Base-by-base conservation (phyloP, 2,888 invertebrate species). In the Ophion ventricosus region DNA sequence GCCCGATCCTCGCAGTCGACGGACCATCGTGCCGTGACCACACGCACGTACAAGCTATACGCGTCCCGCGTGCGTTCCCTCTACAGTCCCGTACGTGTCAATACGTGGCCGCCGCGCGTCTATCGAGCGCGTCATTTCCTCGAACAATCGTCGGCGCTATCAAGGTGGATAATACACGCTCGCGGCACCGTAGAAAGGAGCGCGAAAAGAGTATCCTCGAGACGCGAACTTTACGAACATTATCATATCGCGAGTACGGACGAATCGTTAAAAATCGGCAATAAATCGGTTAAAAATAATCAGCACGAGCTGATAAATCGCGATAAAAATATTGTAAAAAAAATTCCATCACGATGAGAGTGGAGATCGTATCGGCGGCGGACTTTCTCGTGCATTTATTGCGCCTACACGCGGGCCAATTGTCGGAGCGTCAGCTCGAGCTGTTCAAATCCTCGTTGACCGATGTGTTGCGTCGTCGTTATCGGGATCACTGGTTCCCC, bases 401-500 rank as follows among this genome's bases (percentile, higher is more conserved):
- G 84, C 92, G 94, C 72, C 90, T 94, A 73, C 93, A 93, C 85
- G 89, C 92, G 23, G 92, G 92, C 63, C 92, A 93, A 85, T 86
- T 93, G 84, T 90, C 91, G 56, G 93, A 93, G 82, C 89, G 95
- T 43, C 94, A 94, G 88, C 88, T 94, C 78, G 93, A 93, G 56
- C 90, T 92, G 88, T 95, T 95, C 90, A 93, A 94, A 84, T 91
- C 90, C 29, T 94, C 94, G 59, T 87, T 95, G 75, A 93, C 93
- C 63, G 94, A 94, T 77, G 92, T 94, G 11, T 88, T 95, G 63
- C 89, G 93, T 20, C 91, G 92, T 20, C 94, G 95, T 73, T 95
- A 95, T 90, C 92, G 95, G 89, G 95, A 96, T 91, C 96, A 96
- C 91, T 96, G 96, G 96, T 96, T 96, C 92, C 96, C 96, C 35